phyloP scores from a whole-genome alignment of 2,888 invertebrate genomes.

The Podotricha telesiphe region DNA sequence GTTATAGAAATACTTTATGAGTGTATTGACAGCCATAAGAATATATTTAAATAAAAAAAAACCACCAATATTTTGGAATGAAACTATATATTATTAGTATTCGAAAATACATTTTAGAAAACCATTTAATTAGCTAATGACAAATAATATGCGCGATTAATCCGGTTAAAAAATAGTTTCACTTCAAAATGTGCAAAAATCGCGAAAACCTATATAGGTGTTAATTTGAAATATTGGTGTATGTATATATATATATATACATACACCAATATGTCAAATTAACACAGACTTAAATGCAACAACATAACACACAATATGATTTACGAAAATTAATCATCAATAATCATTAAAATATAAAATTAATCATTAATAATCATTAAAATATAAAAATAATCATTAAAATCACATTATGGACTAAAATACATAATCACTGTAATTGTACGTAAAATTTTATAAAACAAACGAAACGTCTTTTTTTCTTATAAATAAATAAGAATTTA shows the following conservation, averaged over 20 bases:
- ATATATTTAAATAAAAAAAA: neutral
- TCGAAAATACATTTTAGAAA: too few relatives aligned
- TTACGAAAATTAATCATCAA: neutral
- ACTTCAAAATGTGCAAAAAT: too few relatives aligned
- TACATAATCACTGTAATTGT: neutral
- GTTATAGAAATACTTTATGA: neutral
- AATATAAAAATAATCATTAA: constrained; percentile 5
- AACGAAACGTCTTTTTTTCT: neutral
- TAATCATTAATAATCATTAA: neutral
- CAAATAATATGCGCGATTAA: too few relatives aligned
- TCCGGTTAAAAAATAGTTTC: too few relatives aligned
- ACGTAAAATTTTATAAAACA: neutral
- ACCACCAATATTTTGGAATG: too few relatives aligned
- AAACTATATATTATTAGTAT: too few relatives aligned
- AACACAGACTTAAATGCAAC: constrained; percentile 6
- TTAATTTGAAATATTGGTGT: too few relatives aligned
- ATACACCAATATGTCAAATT: neutral
- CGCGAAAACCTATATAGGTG: too few relatives aligned
- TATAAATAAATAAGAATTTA: neutral
- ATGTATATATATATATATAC: too few relatives aligned
- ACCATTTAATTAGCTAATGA: too few relatives aligned
- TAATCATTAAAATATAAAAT: too few relatives aligned
- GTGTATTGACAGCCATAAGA: neutral
- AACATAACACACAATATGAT: neutral
- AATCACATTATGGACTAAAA: neutral